These are phyloP conservation scores for Leucosticte australis DNA, from an alignment of 2,113 vertebrate genomes.

Conservation along the genomic window DNA sequence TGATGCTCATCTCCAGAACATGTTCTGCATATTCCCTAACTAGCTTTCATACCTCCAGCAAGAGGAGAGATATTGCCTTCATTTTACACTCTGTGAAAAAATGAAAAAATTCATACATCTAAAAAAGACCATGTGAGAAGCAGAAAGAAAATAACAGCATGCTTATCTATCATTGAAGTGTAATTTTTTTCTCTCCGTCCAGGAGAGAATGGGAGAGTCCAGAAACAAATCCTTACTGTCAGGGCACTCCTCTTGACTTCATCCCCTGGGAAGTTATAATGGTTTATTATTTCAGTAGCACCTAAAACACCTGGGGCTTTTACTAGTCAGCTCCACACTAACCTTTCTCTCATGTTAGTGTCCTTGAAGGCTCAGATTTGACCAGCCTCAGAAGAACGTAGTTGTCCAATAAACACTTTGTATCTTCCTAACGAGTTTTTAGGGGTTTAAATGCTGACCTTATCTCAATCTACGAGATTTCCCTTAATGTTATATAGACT, in stretches of 20 bases:
- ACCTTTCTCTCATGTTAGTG: background rate
- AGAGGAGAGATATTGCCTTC: background rate
- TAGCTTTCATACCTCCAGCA: background rate
- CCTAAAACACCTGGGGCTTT: background rate
- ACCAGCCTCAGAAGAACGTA: accelerated
- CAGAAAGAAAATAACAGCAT: background rate
- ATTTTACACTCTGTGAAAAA: background rate
- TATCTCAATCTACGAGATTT: background rate
- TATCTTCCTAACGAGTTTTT: background rate
- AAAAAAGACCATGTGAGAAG: background rate
- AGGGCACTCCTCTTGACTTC: background rate
- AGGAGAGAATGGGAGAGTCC: background rate
- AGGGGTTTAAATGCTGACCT: background rate
- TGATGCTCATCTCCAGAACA: background rate
- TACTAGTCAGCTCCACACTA: background rate
- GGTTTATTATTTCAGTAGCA: background rate
- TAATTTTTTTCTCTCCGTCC: background rate
- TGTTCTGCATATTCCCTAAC: background rate
- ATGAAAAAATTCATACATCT: background rate
- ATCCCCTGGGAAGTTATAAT: background rate
- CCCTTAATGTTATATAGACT: background rate
- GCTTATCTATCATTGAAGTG: background rate
- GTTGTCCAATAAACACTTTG: background rate
- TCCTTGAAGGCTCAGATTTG: background rate
- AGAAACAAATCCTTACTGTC: background rate